Evolutionary conservation across 1,140 invertebrate species (phyloP).

Genomic region (Lepidurus apus): DNA sequence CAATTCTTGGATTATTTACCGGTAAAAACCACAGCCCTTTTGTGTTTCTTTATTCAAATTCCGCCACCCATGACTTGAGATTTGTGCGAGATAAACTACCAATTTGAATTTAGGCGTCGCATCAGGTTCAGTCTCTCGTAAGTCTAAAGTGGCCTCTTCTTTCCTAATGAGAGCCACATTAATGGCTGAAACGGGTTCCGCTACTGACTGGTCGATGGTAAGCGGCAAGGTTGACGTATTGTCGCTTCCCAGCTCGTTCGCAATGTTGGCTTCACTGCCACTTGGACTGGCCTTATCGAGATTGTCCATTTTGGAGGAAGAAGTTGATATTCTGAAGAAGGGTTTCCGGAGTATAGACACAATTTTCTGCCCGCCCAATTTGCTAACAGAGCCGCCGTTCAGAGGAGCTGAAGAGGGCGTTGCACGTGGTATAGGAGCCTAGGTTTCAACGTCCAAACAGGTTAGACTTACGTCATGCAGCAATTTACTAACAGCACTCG

Average conservation of each 20-base stretch:
- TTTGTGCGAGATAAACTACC: constrained; percentile 6
- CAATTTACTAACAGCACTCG: not conserved
- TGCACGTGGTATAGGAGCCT: not conserved
- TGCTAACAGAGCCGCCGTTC: not conserved
- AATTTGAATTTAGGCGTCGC: not conserved
- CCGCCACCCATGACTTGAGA: not conserved
- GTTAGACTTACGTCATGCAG: not conserved
- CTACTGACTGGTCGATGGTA: not conserved
- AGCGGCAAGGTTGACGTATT: not conserved
- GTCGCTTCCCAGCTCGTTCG: not conserved
- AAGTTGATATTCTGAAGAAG: not conserved
- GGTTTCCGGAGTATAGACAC: not conserved
- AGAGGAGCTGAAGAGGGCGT: not conserved
- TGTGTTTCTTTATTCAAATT: not conserved
- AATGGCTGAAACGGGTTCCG: not conserved
- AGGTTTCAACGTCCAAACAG: not conserved
- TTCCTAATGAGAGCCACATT: not conserved
- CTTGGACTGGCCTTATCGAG: not conserved
- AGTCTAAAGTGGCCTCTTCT: not conserved
- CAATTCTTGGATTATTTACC: constrained; percentile 7
- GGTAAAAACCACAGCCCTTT: constrained; percentile 6
- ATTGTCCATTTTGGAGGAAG: not conserved
- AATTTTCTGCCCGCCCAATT: not conserved
- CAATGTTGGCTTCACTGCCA: not conserved
- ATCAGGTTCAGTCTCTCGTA: not conserved